Evolutionary conservation across 2,888 invertebrate species (phyloP).

Genomic region (Notocelia uddmanniana): DNA sequence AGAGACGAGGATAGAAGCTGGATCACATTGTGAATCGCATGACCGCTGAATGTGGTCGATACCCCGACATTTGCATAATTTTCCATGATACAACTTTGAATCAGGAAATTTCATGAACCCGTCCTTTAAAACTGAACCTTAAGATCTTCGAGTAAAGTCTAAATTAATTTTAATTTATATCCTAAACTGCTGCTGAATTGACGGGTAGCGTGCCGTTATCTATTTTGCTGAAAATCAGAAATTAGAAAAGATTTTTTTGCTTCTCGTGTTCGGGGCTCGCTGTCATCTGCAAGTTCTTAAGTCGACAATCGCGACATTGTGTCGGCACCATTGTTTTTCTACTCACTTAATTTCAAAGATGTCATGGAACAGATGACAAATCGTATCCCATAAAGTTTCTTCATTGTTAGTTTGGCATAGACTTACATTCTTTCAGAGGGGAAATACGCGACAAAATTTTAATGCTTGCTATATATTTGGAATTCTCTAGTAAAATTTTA

Average conservation of each 20-base stretch:
- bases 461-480: no score
- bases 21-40: background rate
- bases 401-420: no score
- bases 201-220: slow-evolving; percentile 20
- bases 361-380: background rate
- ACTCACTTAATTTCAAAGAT: background rate
- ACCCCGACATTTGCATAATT: slow-evolving; percentile 42
- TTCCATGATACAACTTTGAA: slow-evolving; percentile 41
- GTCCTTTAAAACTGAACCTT: slow-evolving; percentile 5
- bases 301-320: background rate
- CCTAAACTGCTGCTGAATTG: slow-evolving; percentile 20
- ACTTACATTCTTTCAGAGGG: no score
- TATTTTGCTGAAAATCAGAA: slow-evolving; percentile 25
- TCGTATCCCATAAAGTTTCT: background rate
- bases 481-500: no score
- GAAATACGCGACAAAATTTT: no score
- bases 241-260: slow-evolving; percentile 1
- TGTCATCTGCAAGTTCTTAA: slow-evolving; percentile 9
- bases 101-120: slow-evolving; percentile 8
- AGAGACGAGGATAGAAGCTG: background rate
- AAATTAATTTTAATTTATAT: background rate
- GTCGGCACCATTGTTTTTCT: background rate
- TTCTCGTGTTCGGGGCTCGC: background rate
- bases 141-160: background rate
- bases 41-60: slow-evolving; percentile 31